Evolutionary conservation across 1,140 invertebrate genomes (phyloP).

Genomic region (Eufriesea mexicana): DNA sequence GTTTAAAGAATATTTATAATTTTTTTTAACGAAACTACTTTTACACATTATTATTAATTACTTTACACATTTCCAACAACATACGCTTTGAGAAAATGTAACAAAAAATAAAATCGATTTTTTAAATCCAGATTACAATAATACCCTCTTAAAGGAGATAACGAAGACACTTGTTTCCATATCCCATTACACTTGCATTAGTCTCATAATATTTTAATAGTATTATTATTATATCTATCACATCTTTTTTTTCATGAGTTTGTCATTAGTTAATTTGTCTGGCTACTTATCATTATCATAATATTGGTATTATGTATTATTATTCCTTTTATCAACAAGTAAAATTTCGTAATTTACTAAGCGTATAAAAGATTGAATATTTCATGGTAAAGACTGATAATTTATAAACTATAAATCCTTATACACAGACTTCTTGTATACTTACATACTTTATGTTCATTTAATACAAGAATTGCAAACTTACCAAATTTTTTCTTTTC

Average conservation of each 20-base stretch:
- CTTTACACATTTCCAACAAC: too few species aligned
- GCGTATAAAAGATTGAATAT: background rate
- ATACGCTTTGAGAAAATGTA: too few species aligned
- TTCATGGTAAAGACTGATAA: constrained; percentile 43
- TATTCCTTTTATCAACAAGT: background rate
- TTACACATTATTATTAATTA: too few species aligned
- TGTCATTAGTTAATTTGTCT: background rate
- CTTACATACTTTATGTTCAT: background rate
- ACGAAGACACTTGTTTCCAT: background rate
- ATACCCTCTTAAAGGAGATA: background rate
- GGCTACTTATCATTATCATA: background rate
- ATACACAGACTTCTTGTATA: background rate
- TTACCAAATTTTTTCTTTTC: background rate
- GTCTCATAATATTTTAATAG: background rate
- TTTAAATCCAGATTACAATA: too few species aligned
- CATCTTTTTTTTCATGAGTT: background rate
- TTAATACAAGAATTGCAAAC: background rate
- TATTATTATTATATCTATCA: background rate
- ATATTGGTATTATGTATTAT: background rate
- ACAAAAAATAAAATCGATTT: too few species aligned
- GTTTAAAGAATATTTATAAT: too few species aligned
- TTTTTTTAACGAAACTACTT: too few species aligned
- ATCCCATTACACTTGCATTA: background rate
- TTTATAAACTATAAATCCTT: background rate
- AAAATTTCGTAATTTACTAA: background rate